These are phyloP conservation scores for Steatornis caripensis DNA, from an alignment of 2,113 vertebrate species.

Conservation along the genomic window DNA sequence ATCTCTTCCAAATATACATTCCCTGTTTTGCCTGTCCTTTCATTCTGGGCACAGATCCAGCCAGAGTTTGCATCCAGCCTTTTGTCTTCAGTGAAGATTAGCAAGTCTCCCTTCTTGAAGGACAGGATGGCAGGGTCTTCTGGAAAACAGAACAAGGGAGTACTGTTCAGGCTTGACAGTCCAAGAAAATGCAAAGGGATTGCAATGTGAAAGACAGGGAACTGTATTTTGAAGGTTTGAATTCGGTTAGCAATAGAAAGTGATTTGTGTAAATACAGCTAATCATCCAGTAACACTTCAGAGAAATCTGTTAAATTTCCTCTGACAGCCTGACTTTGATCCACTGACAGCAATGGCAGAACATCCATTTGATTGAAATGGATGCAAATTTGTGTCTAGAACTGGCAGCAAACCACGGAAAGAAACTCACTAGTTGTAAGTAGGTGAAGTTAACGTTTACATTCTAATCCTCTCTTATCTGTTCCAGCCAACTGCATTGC, in stretches of 20 bases:
- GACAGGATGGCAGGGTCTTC: conserved; percentile 83
- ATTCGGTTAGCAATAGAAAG: not conserved
- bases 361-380: not conserved
- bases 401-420: not conserved
- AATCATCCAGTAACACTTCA: not conserved
- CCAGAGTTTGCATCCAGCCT: conserved; percentile 71
- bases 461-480: not conserved
- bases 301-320: not conserved
- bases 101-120: conserved; percentile 89
- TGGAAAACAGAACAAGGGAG: conserved; percentile 43
- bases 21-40: conserved; percentile 78
- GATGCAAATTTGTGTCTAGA: not conserved
- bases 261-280: not conserved
- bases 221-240: not conserved
- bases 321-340: not conserved
- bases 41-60: conserved; percentile 83
- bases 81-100: conserved; percentile 80
- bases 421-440: not conserved
- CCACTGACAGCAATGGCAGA: not conserved
- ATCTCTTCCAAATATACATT: conserved; percentile 79
- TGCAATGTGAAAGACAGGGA: not conserved
- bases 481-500: not conserved
- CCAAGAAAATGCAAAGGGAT: not conserved
- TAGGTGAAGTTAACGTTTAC: not conserved
- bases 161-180: not conserved